Evolutionary conservation across 2,888 invertebrate species (phyloP), one percentile per base, ranked within the genome.

Genomic region (Mythimna ferrago): DNA sequence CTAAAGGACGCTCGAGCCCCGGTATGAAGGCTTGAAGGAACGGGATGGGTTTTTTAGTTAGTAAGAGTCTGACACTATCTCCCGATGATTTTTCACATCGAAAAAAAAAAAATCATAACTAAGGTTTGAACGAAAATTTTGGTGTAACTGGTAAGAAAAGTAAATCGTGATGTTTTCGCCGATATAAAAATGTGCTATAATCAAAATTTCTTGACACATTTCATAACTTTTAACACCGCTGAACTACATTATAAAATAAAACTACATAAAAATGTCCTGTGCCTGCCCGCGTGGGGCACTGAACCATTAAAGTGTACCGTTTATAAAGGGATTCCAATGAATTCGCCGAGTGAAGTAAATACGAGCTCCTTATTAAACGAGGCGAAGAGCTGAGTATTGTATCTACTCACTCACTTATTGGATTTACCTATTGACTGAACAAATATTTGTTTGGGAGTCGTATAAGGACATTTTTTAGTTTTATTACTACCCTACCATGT

Each of bases 401-500:
- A 66, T 70, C 68, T 80, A 66, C 78, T 81, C 79, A 73, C 80
- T 89, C 80, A 73, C 80, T 89, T 88, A 89, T 90, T 89, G 86
- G 86, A 88, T 90, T 88, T 86, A 85, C 86, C 81, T 88, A 86
- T 87, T 83, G 85, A 68, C 72, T 76, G 81, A 81, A 81, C 76
- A 88, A 89, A 89, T 86, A 87, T 90, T 89, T 89, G 81, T 78
- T 82, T 69, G 62, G 67, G 71, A 77, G 53, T 74, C 80, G 74
- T 85, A 84, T 79, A 82, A 82, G 54, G 72, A 67, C 57, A 73
- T 79, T 86, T 82, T 81, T 76, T 70, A 74, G 82, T 78, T 83
- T 71, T 77, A 74, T 74, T 66, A 38, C 66, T 60, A 57, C 71
- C 78, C 58, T 61, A 44, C 38, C 63, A 38, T 73, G 78, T 72